Conservation (phyloP, 1,140 invertebrate species). For the Eufriesea mexicana region DNA sequence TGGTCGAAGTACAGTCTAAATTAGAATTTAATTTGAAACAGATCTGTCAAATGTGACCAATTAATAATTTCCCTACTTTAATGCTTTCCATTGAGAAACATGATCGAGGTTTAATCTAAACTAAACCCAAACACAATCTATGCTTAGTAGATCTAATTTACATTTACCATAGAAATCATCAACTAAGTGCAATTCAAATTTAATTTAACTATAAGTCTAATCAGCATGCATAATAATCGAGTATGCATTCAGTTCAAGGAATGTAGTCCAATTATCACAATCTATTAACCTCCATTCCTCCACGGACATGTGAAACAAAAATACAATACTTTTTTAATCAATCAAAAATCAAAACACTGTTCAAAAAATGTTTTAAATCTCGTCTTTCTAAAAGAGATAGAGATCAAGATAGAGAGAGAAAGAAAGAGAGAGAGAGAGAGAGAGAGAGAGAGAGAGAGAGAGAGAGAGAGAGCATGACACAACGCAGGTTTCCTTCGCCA, state of each 20-base stretch:
- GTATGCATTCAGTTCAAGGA: no score
- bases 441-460: not conserved
- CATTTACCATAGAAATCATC: no score
- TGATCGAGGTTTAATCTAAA: not conserved
- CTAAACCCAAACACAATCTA: no score
- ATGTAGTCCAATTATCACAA: no score
- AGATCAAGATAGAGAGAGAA: no score
- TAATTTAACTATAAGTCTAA: not conserved
- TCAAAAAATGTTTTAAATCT: not conserved
- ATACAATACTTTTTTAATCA: not conserved
- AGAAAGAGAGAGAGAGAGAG: not conserved
- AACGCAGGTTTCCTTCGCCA: not conserved
- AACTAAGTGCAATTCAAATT: not conserved
- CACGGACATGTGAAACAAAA: not conserved
- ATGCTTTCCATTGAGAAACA: not conserved
- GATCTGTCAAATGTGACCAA: no score
- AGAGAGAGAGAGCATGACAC: not conserved
- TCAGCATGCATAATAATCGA: no score
- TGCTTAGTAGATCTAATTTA: no score
- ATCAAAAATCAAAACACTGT: not conserved
- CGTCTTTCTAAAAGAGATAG: no score
- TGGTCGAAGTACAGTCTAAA: no score
- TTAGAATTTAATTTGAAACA: no score
- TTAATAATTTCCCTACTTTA: no score
- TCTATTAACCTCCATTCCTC: not conserved